These are phyloP conservation scores for Phthorimaea operculella DNA, from an alignment of 1,140 invertebrate species.

Conservation along the genomic window DNA sequence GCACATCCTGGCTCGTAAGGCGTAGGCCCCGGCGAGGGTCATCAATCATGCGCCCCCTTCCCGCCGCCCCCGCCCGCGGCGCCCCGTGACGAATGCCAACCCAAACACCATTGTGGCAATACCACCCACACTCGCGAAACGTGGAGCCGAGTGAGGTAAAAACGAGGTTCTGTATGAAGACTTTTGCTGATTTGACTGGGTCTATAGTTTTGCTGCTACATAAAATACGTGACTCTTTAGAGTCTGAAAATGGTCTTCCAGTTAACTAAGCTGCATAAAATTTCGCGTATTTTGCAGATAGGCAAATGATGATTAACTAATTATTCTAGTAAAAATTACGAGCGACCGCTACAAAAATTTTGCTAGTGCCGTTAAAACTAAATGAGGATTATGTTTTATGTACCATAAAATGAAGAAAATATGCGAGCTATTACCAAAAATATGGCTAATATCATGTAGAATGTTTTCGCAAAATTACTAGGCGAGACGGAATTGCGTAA, in stretches of 20 bases:
- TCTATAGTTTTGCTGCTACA: too few species aligned
- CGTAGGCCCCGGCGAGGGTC: conserved; percentile 18
- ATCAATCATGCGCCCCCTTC: conserved; percentile 50
- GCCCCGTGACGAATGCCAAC: conserved; percentile 63
- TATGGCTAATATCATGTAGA: background rate
- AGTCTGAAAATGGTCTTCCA: too few species aligned
- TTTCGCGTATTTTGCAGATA: too few species aligned
- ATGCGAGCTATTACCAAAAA: background rate
- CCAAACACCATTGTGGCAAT: conserved; percentile 59
- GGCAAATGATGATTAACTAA: too few species aligned
- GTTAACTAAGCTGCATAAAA: too few species aligned
- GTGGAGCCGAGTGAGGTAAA: background rate
- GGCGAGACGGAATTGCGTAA: background rate
- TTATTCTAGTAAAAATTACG: too few species aligned
- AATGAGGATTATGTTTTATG: background rate
- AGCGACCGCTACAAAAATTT: too few species aligned
- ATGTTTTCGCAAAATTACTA: background rate
- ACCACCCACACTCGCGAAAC: conserved; percentile 41
- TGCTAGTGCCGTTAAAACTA: too few species aligned
- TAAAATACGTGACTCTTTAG: too few species aligned
- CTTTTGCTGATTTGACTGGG: too few species aligned
- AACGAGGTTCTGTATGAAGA: background rate
- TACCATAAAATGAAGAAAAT: background rate
- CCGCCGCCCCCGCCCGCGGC: conserved; percentile 28
- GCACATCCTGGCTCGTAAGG: background rate